Base-by-base conservation (phyloP, 2,113 vertebrate genomes). In the Clarias macrocephalus region DNA sequence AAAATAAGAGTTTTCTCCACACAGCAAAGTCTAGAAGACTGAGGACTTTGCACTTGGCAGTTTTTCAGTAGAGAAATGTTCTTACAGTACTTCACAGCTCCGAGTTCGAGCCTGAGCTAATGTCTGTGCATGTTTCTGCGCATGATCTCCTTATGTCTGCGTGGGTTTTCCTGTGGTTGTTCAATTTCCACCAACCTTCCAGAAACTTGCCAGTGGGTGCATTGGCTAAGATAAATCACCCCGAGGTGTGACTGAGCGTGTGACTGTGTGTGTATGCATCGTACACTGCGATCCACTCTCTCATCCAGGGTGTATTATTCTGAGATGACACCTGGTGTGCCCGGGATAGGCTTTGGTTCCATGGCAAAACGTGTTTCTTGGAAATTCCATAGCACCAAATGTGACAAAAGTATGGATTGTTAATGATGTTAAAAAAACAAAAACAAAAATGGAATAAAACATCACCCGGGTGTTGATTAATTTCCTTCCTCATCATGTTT, bases 101-200 rank as follows among this genome's bases (percentile, higher is more conserved):
- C 21, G 42, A 30, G 57, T 23, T 80, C 19, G 15, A 12, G 23
- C 11, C 30, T 62, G 57, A 80, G 18, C 28, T 60, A 37, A 30
- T 37, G 19, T 37, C 21, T 25, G 28, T 80, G n/a, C 10, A 15
- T 13, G 52, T 33, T 79, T 8, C 54, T 79, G n/a, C 11, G n/a
- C 15, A 59, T 62, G 28, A 37, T 12, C 57, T 62, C 15, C 57
- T 33, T 81, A 33, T 62, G 30, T 42, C 57, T 62, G 21, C 5
- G 57, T 81, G 79, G 57, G 79, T 5, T 81, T 62, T 42, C 57
- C n/a, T 62, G 57, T 15, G 57, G 79, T 60, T 60, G 56, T 80
- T 9, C 57, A 80, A 21, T 15, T 62, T 23, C 21, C 30, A 62
- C 79, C 18, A 30, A 62, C 30, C 18, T 62, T 42, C 57, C 57